phyloP scores from a whole-genome alignment of 2,113 vertebrate genomes.

The Sinosuthora webbiana region DNA sequence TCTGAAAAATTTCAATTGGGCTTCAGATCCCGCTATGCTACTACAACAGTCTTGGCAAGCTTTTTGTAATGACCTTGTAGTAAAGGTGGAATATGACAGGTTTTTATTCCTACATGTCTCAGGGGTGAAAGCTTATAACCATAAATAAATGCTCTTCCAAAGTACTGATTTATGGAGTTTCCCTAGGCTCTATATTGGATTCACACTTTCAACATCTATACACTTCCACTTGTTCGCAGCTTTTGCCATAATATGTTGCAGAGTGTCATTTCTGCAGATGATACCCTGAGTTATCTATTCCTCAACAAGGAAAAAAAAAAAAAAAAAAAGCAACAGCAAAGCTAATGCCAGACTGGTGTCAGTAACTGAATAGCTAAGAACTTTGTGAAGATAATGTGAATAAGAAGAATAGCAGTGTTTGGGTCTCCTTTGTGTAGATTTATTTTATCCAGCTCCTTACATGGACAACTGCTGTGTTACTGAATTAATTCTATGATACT shows the following conservation, averaged over 20 bases:
- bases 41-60: not conserved
- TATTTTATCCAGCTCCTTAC: not conserved
- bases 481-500: not conserved
- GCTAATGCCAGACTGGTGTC: not conserved
- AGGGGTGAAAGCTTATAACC: not conserved
- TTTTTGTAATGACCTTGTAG: conserved; percentile 44
- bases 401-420: not conserved
- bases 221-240: not conserved
- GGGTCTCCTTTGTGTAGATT: not conserved
- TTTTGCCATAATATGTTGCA: not conserved
- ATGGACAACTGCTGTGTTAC: not conserved
- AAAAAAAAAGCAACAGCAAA: not conserved
- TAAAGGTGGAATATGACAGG: conserved; percentile 26
- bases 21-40: not conserved
- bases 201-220: not conserved
- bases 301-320: not conserved
- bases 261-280: not conserved
- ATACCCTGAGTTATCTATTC: not conserved
- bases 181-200: not conserved
- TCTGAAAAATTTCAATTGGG: not conserved
- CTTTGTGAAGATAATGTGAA: not conserved
- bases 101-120: conserved; percentile 6
- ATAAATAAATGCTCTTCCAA: conserved; percentile 42
- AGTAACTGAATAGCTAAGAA: not conserved
- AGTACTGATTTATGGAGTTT: conserved; percentile 9